Conservation (phyloP, 2,113 vertebrate species). For the Motacilla alba region DNA sequence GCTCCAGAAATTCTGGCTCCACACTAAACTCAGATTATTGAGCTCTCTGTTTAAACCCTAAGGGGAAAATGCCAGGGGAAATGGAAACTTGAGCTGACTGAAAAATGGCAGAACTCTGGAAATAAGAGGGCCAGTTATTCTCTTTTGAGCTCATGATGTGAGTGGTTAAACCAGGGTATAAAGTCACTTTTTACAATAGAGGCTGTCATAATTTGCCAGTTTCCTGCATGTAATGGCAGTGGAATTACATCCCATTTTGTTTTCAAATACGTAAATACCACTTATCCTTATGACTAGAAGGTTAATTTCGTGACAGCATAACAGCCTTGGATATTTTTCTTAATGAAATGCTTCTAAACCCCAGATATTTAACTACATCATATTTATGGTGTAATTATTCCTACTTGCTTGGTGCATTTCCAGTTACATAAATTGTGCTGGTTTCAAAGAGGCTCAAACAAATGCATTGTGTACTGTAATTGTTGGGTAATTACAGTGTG, state of each 20-base stretch:
- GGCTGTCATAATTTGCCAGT: neutral
- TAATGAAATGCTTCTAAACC: conserved; percentile 55
- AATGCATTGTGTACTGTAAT: neutral
- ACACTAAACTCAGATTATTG: neutral
- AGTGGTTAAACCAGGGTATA: neutral
- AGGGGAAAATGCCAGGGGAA: neutral
- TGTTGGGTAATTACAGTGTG: conserved; percentile 10
- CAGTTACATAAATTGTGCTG: conserved; percentile 32
- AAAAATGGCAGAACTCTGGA: neutral
- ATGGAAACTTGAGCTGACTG: neutral
- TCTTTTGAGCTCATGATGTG: neutral
- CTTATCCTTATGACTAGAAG: conserved; percentile 2
- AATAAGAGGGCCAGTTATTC: neutral
- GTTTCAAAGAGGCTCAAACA: neutral
- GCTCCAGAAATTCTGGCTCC: neutral
- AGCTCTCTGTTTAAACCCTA: neutral
- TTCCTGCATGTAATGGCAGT: neutral
- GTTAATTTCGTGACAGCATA: conserved; percentile 34
- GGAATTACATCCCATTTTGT: conserved; percentile 16
- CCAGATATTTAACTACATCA: conserved; percentile 46
- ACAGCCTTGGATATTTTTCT: conserved; percentile 33
- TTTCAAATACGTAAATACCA: conserved; percentile 10
- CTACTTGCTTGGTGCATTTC: conserved; percentile 16
- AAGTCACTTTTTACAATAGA: neutral
- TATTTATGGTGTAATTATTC: conserved; percentile 45